phyloP scores from a whole-genome alignment of 2,888 invertebrate species.

The Xestia xanthographa region DNA sequence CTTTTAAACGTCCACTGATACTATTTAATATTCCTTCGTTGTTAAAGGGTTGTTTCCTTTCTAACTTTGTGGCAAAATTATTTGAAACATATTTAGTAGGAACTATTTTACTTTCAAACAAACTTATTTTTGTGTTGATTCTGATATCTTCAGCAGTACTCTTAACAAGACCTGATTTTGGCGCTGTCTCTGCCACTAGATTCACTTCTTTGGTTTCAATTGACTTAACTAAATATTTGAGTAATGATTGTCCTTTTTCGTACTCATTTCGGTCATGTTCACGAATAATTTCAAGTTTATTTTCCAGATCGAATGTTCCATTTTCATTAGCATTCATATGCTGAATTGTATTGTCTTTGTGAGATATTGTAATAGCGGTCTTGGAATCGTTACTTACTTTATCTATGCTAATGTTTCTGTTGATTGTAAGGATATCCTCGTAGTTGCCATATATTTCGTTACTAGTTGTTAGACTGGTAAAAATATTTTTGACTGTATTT shows the following conservation, averaged over 20 bases:
- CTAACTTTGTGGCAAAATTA: background rate
- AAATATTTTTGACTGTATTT: conserved; percentile 11
- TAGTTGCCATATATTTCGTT: background rate
- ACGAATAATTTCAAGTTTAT: background rate
- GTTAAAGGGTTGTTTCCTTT: background rate
- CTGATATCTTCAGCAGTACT: conserved; percentile 19
- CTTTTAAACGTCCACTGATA: conserved; percentile 27
- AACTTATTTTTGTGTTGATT: conserved; percentile 10
- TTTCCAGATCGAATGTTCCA: background rate
- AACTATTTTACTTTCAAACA: conserved; percentile 51
- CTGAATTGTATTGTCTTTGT: background rate
- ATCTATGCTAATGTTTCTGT: background rate
- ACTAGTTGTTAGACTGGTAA: background rate
- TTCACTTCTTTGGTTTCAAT: conserved; percentile 1
- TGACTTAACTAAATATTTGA: conserved; percentile 19
- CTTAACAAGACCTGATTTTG: background rate
- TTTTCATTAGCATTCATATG: background rate
- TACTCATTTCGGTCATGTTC: background rate
- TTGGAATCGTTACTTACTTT: conserved; percentile 14
- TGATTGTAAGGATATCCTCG: background rate
- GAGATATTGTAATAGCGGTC: background rate
- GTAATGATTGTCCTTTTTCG: conserved; percentile 9
- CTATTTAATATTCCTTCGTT: conserved; percentile 38
- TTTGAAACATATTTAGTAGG: conserved; percentile 36
- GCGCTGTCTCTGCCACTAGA: background rate